Evolutionary conservation across 2,888 invertebrate genomes (phyloP), one percentile per base, ranked within the genome.

Genomic region (Steromphala cineraria): DNA sequence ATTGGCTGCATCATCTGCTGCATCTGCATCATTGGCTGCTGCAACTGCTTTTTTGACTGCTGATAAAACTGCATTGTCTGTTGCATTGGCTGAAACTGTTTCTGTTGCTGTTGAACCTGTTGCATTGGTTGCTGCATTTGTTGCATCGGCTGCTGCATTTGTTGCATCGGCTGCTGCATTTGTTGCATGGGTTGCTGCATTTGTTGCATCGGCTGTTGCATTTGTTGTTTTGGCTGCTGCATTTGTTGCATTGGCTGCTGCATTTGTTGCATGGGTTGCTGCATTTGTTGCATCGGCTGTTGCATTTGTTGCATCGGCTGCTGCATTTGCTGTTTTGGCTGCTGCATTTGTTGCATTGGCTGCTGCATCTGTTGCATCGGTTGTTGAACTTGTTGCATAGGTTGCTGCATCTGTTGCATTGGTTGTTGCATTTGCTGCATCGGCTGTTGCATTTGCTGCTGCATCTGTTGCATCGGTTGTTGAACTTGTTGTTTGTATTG

Each of bases 341-440:
- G 79, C 15, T 75, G 40, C 19, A 53, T 24, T 24, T 52, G 62
- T 52, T 71, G 53, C 46, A 71, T 40, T 21, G 40, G 28, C 53
- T 67, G 40, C 15, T 62, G 67, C 17, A 24, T n/a, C 19, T 17
- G 81, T 81, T 77, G 62, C 62, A 62, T 46, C n/a, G 78, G 79
- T 24, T 71, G 74, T 28, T 75, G 46, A 19, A 40, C 77, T 53
- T 17, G 78, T 46, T 46, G 76, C 13, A 40, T 62, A 1, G n/a
- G 56, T 40, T 31, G 13, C 24, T 78, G 75, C 53, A 28, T n/a
- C 13, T 19, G 52, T 10, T 62, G 56, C 56, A 15, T 71, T 21
- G 24, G 36, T 80, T 75, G 79, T 24, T 78, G 28, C 17, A 75
- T 56, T 5, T 31, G 56, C n/a, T 79, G 78, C 56, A 76, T 52